Evolutionary conservation across 2,797 vertebrate species (phyloP).

Genomic region (Cercopithecus hamlyni): DNA sequence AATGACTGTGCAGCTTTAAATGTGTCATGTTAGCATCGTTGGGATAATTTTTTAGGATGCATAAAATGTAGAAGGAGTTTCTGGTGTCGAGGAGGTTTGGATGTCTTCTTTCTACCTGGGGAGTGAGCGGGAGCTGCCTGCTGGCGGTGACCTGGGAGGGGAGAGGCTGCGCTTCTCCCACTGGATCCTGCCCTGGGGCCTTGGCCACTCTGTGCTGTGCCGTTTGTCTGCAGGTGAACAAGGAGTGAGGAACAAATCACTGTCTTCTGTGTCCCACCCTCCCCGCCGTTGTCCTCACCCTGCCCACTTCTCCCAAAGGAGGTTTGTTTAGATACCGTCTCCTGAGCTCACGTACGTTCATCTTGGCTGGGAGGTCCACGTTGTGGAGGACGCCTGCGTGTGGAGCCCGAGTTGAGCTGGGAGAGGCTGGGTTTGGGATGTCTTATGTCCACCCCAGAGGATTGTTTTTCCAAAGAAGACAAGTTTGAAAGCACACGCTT

Average conservation of each 20-base stretch:
- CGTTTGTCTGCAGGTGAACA: accelerated
- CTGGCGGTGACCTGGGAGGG: accelerated
- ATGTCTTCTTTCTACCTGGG: neutral
- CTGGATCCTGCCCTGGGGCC: too few relatives aligned
- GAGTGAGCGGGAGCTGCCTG: accelerated
- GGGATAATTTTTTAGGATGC: neutral
- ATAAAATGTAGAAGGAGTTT: accelerated
- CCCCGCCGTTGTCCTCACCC: neutral
- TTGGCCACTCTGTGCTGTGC: neutral
- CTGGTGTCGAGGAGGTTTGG: accelerated
- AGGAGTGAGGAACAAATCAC: accelerated
- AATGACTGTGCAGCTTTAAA: neutral
- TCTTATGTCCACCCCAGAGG: neutral
- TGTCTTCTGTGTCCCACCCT: neutral
- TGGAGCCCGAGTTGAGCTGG: neutral
- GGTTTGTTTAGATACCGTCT: too few relatives aligned
- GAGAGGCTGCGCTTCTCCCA: neutral
- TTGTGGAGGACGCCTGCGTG: accelerated
- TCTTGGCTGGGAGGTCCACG: accelerated
- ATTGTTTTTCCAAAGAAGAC: neutral
- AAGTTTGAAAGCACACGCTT: neutral
- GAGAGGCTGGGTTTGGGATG: too few relatives aligned
- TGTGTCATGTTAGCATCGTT: accelerated
- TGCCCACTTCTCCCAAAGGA: neutral
- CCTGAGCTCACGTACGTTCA: accelerated